Base-by-base conservation (phyloP, 2,797 vertebrate species). In the Bradypodion ventrale region DNA sequence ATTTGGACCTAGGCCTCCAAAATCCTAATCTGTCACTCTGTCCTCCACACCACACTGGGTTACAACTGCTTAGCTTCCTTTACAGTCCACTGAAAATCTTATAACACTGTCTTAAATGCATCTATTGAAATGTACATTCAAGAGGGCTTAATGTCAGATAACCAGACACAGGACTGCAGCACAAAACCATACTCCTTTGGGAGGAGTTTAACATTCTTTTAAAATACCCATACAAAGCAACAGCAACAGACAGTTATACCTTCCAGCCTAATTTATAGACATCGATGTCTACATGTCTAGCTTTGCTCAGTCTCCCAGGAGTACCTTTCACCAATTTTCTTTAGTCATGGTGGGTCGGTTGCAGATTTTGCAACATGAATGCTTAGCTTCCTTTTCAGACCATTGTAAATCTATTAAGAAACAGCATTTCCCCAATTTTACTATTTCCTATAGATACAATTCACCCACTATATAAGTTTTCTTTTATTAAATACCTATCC, bases 331-430 rank as follows among this genome's bases (percentile, higher is more conserved):
- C 49, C 27, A 63, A 42, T 73, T 59, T 68, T 84, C 74, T 66
- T 70, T 72, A 83, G 46, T 80, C 78, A 76, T 65, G 23, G 73
- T 76, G 66, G 77, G 49, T 74, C 72, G 84, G 56, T 27, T 66
- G 59, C 44, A 80, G 62, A 80, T 84, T 76, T 77, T 82, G 69
- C 32, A 70, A 62, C 49, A 37, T 15, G 12, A 69, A 63, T 59
- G 27, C 52, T 44, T 12, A 10, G 29, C 40, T 59, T 52, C 62
- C 40, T 49, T 62, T 70, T 27, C 35, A 80, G 42, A 46, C 42
- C 82, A 66, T 13, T 76, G 46, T 80, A 76, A 80, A 84, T 27
- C 40, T 29, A 60, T 56, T 80, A 81, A 84, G 62, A 21, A 81
- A 77, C 19, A 49, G 4, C 68, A 75, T 46, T n/a, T n/a, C 70